These are phyloP conservation scores for Chionoecetes opilio DNA, from an alignment of 1,140 invertebrate species.

Conservation along the genomic window DNA sequence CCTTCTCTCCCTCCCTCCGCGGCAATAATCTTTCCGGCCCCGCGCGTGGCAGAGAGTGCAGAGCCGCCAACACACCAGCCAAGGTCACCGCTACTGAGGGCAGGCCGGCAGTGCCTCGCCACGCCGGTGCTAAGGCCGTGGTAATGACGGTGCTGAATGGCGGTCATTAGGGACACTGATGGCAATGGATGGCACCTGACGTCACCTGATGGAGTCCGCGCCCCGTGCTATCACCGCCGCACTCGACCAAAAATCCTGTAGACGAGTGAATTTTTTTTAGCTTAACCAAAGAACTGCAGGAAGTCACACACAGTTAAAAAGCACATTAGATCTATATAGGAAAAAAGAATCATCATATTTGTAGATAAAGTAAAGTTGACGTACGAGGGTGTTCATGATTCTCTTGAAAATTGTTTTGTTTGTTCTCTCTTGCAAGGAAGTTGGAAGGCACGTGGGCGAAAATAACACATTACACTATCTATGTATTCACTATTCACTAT, in stretches of 20 bases:
- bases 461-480: too few relatives aligned
- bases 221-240: neutral
- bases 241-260: neutral
- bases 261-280: neutral
- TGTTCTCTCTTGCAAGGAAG: too few relatives aligned
- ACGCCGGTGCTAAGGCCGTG: neutral
- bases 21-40: neutral
- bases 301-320: too few relatives aligned
- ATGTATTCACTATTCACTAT: too few relatives aligned
- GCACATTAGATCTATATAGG: too few relatives aligned
- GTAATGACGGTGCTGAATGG: conserved; percentile 7
- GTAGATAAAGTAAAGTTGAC: too few relatives aligned
- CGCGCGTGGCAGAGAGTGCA: neutral
- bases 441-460: too few relatives aligned
- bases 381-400: too few relatives aligned
- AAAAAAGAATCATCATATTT: too few relatives aligned
- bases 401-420: too few relatives aligned
- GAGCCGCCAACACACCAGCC: neutral
- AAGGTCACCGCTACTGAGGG: neutral
- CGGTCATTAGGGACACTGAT: conserved; percentile 17
- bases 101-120: neutral
- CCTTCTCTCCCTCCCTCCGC: neutral
- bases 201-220: neutral
- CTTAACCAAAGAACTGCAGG: too few relatives aligned
- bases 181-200: neutral